Base-by-base conservation (phyloP, 1,140 invertebrate genomes). In the Megalopta genalis region DNA sequence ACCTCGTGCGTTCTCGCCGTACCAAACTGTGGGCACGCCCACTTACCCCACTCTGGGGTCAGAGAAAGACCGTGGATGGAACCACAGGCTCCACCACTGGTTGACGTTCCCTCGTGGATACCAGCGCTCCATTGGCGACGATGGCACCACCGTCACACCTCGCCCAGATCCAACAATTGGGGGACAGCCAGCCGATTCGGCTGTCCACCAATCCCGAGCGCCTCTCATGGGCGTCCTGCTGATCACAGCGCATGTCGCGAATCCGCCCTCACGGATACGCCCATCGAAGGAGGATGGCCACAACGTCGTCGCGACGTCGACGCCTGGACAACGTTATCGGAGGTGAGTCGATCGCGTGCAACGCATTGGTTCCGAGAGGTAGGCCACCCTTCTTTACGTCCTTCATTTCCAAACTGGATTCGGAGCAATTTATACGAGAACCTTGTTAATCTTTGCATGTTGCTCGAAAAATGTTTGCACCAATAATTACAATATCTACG, bases 101-200 rank as follows among this genome's bases (percentile, higher is more conserved):
- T 23, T 52, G 60, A 69, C 67, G 81, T 65, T 67, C 54, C 66
- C 65, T 65, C 57, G 42, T 23, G 64, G 89, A 64, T 89, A 89
- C 89, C 88, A 91, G 76, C n/a, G 25, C 57, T 12, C 52, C 62
- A 90, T 91, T 90, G 87, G 89, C 23, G 49, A 46, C 25, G 8
- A 18, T 18, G 12, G 25, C 42, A 59, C 60, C 82, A 62, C 37
- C 32, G 21, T 21, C 39, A 14, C 37, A 42, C 21, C 63, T 42
- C 42, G 42, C 9, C 37, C 21, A 23, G 37, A 23, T 9, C 57
- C 32, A 23, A 16, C 70, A 59, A 85, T 85, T 85, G 83, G 83
- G 18, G 16, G 49, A 69, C 54, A 21, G 46, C 49, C 16, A 39
- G 32, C 27, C 49, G 5, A 23, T 9, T 8, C n/a, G 14, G 52